phyloP scores from a whole-genome alignment of 2,888 invertebrate genomes.

The Pomacea canaliculata region DNA sequence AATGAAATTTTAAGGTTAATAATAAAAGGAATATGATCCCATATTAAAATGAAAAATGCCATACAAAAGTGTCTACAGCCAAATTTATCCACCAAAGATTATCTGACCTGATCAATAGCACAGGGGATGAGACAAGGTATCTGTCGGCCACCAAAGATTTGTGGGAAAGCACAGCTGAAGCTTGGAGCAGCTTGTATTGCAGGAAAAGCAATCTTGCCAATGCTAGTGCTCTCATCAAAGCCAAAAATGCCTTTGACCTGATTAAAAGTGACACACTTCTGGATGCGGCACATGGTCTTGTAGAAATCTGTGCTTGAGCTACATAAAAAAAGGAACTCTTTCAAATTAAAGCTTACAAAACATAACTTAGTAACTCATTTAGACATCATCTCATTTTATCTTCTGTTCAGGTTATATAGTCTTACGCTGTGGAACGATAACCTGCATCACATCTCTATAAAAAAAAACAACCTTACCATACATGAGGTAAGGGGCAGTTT shows the following conservation, averaged over 20 bases:
- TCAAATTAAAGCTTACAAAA: not conserved
- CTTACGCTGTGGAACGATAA: no score
- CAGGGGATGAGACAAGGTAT: conserved; percentile 93
- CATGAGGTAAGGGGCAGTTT: no score
- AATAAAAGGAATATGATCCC: no score
- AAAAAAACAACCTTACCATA: no score
- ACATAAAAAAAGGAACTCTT: conserved; percentile 54
- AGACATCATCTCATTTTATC: not conserved
- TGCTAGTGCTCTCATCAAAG: conserved; percentile 93
- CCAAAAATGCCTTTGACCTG: conserved; percentile 99
- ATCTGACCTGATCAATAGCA: conserved; percentile 90
- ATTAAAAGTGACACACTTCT: conserved; percentile 95
- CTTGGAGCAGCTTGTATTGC: conserved; percentile 96
- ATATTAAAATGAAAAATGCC: no score
- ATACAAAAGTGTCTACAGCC: no score
- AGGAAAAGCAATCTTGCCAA: conserved; percentile 97
- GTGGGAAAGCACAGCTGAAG: conserved; percentile 78
- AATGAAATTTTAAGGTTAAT: no score
- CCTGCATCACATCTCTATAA: no score
- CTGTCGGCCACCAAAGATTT: conserved; percentile 83
- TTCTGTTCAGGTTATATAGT: no score
- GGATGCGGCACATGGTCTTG: conserved; percentile 90
- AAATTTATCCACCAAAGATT: no score
- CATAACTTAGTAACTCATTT: not conserved
- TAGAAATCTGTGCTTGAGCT: conserved; percentile 92